phyloP scores from a whole-genome alignment of 1,140 invertebrate species.

The Formica selysi region DNA sequence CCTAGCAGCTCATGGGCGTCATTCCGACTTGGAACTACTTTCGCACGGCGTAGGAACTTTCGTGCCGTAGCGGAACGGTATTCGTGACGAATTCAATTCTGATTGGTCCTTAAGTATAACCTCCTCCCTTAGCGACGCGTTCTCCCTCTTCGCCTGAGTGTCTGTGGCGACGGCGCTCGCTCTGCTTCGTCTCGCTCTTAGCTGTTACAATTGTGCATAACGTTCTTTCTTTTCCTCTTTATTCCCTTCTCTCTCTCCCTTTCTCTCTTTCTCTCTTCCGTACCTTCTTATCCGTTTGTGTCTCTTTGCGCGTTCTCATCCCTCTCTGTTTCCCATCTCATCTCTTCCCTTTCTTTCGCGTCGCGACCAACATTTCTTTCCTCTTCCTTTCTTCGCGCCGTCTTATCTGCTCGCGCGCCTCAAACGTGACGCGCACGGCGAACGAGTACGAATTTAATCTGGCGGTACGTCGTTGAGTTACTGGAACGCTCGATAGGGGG shows the following conservation, averaged over 20 bases:
- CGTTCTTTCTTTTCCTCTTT: slow-evolving; percentile 66
- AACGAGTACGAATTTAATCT: slow-evolving; percentile 84
- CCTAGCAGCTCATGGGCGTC: slow-evolving; percentile 82
- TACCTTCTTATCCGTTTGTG: slow-evolving; percentile 52
- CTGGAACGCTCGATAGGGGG: slow-evolving; percentile 82
- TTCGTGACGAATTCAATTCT: slow-evolving; percentile 87
- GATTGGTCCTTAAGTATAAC: slow-evolving; percentile 86
- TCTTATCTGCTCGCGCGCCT: slow-evolving; percentile 76
- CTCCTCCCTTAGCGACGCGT: slow-evolving; percentile 81
- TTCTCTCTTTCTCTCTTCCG: slow-evolving; percentile 19
- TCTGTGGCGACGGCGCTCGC: slow-evolving; percentile 16
- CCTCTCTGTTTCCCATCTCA: not conserved
- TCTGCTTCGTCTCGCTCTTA: slow-evolving; percentile 67
- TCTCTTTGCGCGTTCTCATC: slow-evolving; percentile 38
- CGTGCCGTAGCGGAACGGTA: slow-evolving; percentile 77
- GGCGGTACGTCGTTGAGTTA: slow-evolving; percentile 84
- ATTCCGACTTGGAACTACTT: slow-evolving; percentile 82
- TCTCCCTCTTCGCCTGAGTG: slow-evolving; percentile 54
- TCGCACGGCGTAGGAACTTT: slow-evolving; percentile 82
- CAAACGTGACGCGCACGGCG: slow-evolving; percentile 67
- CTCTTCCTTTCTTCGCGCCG: slow-evolving; percentile 60
- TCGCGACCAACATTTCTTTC: slow-evolving; percentile 19
- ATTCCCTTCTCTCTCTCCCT: slow-evolving; percentile 30
- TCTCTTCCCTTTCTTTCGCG: slow-evolving; percentile 37
- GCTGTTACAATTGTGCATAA: slow-evolving; percentile 64